Conservation (phyloP, 2,797 vertebrate species). For the Paratrypauchen microcephalus region DNA sequence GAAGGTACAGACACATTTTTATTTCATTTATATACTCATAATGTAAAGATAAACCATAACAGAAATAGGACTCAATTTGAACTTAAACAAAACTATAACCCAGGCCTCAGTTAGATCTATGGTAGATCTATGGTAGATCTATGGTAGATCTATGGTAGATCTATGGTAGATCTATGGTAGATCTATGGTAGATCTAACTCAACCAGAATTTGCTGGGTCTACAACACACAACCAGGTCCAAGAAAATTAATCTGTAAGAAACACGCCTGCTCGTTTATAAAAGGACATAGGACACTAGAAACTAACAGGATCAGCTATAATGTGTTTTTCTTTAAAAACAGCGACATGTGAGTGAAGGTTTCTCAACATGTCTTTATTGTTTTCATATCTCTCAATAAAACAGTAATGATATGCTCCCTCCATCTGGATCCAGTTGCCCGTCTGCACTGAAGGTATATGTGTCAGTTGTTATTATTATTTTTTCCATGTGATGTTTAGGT, state of each 20-base stretch:
- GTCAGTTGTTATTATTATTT: slow-evolving; percentile 74
- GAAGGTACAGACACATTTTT: not conserved
- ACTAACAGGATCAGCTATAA: slow-evolving; percentile 49
- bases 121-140: not conserved
- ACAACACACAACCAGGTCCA: not conserved
- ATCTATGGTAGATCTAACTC: not conserved
- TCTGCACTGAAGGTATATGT: slow-evolving; percentile 62
- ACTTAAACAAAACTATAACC: no score
- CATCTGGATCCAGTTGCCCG: slow-evolving; percentile 79
- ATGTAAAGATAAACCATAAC: not conserved
- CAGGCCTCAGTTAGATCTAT: no score
- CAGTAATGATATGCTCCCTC: slow-evolving; percentile 66
- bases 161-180: no score
- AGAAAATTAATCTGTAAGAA: not conserved
- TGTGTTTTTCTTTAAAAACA: slow-evolving; percentile 48
- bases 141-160: no score
- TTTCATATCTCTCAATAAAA: slow-evolving; percentile 79
- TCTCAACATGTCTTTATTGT: slow-evolving; percentile 64
- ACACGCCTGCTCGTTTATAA: not conserved
- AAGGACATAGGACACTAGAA: slow-evolving; percentile 55
- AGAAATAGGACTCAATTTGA: no score
- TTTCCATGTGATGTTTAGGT: slow-evolving; percentile 66
- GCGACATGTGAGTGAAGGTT: slow-evolving; percentile 41
- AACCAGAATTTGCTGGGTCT: not conserved
- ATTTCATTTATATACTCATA: not conserved